Evolutionary conservation across 2,888 invertebrate species (phyloP).

Genomic region (Napeogenes inachia): DNA sequence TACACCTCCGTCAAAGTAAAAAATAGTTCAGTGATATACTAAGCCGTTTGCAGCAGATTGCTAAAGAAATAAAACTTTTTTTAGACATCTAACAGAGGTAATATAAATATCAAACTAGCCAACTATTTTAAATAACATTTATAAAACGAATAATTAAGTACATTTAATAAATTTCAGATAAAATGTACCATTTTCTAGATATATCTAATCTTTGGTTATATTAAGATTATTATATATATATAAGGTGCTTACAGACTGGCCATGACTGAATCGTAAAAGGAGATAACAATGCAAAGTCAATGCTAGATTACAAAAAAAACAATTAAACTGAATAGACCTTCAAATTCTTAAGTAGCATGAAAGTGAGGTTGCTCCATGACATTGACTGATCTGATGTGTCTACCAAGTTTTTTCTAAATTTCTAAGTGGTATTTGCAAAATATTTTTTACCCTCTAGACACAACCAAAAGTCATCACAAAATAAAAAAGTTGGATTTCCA

Average conservation of each 20-base stretch:
- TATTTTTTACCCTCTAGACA: no score
- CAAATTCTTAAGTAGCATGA: slow-evolving; percentile 7
- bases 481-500: no score
- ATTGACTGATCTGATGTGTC: no score
- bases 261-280: slow-evolving; percentile 27
- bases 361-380: slow-evolving; percentile 7
- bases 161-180: background rate
- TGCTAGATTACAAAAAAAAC: slow-evolving; percentile 23
- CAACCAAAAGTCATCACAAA: no score
- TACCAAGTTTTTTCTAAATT: no score
- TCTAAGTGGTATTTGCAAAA: background rate
- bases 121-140: background rate
- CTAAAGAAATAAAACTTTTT: no score
- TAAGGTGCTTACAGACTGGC: slow-evolving; percentile 17
- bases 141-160: background rate
- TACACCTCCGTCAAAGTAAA: no score
- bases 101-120: no score
- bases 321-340: slow-evolving; percentile 16
- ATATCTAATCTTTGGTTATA: slow-evolving; percentile 5
- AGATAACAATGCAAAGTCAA: slow-evolving; percentile 31
- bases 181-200: background rate
- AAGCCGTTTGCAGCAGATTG: no score
- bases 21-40: no score
- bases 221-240: slow-evolving; percentile 18
- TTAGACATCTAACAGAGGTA: no score